Evolutionary conservation across 2,113 vertebrate species (phyloP).

Genomic region (Trichechus manatus): DNA sequence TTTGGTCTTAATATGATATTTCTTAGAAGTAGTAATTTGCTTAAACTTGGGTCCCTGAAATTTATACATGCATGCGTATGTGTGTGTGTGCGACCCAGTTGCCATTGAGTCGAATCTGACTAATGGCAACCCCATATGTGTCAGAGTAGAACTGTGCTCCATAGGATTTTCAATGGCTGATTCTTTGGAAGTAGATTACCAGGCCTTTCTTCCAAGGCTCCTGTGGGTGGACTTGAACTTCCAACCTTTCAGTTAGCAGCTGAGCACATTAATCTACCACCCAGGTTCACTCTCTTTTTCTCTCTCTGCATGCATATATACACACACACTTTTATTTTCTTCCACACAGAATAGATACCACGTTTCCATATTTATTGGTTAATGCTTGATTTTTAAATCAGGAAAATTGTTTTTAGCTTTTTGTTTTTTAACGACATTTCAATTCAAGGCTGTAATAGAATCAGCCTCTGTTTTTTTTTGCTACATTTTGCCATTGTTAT

Average conservation of each 20-base stretch:
- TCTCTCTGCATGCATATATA: too few species aligned
- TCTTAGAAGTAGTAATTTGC: slow-evolving; percentile 25
- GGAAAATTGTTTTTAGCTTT: slow-evolving; percentile 45
- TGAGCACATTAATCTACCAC: too few species aligned
- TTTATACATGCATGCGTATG: background rate
- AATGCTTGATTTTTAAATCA: slow-evolving; percentile 11
- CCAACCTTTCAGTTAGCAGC: too few species aligned
- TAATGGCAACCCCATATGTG: too few species aligned
- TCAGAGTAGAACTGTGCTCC: too few species aligned
- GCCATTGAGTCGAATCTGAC: too few species aligned
- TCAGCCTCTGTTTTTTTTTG: slow-evolving; percentile 4
- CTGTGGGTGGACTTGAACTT: too few species aligned
- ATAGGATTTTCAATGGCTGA: too few species aligned
- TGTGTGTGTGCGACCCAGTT: background rate
- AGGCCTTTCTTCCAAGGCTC: too few species aligned
- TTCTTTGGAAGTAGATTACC: too few species aligned
- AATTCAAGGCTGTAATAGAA: background rate
- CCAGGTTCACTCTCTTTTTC: too few species aligned
- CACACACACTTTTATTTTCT: background rate
- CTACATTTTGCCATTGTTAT: background rate
- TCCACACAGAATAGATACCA: background rate
- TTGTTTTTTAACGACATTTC: slow-evolving; percentile 26
- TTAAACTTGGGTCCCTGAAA: slow-evolving; percentile 37
- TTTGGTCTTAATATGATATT: background rate
- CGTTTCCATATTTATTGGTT: slow-evolving; percentile 19